Base-by-base conservation (phyloP, 1,140 invertebrate genomes). In the Bemisia tabaci region DNA sequence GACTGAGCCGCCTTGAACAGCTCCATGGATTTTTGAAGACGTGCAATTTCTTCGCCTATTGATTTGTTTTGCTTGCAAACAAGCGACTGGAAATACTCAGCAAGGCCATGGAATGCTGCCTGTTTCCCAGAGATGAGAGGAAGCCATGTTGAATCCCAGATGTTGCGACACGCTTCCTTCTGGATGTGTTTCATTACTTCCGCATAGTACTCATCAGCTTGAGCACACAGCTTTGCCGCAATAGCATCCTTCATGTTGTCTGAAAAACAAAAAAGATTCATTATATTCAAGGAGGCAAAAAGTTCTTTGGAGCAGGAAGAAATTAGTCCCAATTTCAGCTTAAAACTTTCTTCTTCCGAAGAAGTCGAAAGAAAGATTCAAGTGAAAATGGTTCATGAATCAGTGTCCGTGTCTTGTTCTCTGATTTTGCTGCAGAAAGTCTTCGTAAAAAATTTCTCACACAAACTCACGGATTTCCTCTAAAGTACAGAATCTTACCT, bases 241-340 rank as follows among this genome's bases (percentile, higher is more conserved):
- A 96, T 86, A 64, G 81, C 83, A 72, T 95, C 90, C 76, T 97
- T 98, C 94, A 97, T 97, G 68, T 88, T 86, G 79, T 97, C 93
- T 92, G 75, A 21, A 77, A 74, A 68, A 69, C 65, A 65, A 69
- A 71, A 71, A n/a, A 69, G 5, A 24, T 12, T n/a, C 1, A 5
- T 9, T 5, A 48, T 48, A 48, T 5, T 48, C 33, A 48, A 48
- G 33, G n/a, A n/a, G n/a, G n/a, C n/a, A n/a, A n/a, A n/a, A n/a
- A n/a, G n/a, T n/a, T n/a, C n/a, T n/a, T n/a, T n/a, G n/a, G n/a
- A n/a, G n/a, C n/a, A n/a, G n/a, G n/a, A n/a, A n/a, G n/a, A n/a
- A n/a, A n/a, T n/a, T n/a, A n/a, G n/a, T n/a, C n/a, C n/a, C n/a
- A n/a, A n/a, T n/a, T n/a, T n/a, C n/a, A n/a, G n/a, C n/a, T n/a